Conservation (phyloP, 2,797 vertebrate species). For the Betta splendens region DNA sequence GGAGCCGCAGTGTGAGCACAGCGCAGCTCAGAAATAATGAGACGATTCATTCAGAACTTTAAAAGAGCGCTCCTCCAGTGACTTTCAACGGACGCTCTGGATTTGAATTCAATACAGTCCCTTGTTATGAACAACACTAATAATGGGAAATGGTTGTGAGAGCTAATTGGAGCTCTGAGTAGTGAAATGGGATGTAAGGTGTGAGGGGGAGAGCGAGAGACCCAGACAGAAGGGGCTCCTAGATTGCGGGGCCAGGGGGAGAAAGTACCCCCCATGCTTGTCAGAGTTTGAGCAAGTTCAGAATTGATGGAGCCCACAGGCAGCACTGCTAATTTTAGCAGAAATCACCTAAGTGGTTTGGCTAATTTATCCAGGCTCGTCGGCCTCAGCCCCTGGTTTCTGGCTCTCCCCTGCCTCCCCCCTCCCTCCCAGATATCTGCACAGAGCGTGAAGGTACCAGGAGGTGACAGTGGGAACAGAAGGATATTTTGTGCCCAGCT, state of each 20-base stretch:
- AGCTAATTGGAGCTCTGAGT: constrained; percentile 61
- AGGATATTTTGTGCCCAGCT: constrained; percentile 84
- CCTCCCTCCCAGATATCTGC: constrained; percentile 72
- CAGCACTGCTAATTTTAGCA: constrained; percentile 82
- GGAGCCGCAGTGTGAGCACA: constrained; percentile 15
- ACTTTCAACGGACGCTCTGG: constrained; percentile 3
- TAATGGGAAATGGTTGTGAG: constrained; percentile 39
- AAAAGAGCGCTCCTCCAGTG: constrained; percentile 3
- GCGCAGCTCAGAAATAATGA: constrained; percentile 8
- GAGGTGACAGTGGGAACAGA: constrained; percentile 82
- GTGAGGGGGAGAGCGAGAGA: constrained; percentile 47
- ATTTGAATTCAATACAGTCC: constrained; percentile 23
- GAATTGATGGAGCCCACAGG: constrained; percentile 82
- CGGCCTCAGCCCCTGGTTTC: constrained; percentile 76
- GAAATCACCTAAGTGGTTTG: constrained; percentile 86
- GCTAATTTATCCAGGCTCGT: constrained; percentile 84
- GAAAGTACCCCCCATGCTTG: constrained; percentile 76
- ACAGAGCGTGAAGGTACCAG: constrained; percentile 80
- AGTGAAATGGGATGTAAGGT: constrained; percentile 43
- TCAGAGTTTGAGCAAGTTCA: constrained; percentile 83
- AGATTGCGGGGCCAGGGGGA: constrained; percentile 63
- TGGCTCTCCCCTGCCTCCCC: constrained; percentile 59
- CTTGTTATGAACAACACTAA: constrained; percentile 10
- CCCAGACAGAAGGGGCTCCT: constrained; percentile 63
- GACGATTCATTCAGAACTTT: too few relatives aligned